These are phyloP conservation scores for Muricea muricata DNA, from an alignment of 92 coral and sea anemone species.

Conservation along the genomic window DNA sequence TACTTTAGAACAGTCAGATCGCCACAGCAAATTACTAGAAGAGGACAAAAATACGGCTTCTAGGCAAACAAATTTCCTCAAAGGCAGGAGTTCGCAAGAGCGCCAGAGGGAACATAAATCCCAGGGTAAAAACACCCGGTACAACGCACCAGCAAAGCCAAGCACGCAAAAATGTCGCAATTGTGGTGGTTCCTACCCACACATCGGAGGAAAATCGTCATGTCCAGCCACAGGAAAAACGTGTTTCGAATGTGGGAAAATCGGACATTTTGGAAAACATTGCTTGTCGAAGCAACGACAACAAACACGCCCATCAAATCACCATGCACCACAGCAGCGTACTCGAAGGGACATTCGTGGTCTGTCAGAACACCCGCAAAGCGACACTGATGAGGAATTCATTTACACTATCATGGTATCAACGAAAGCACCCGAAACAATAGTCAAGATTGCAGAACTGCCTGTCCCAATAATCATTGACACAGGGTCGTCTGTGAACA, in stretches of 20 bases:
- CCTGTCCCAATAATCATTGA: background rate
- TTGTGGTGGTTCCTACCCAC: background rate
- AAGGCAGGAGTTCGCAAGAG: conserved; percentile 51
- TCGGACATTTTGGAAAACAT: background rate
- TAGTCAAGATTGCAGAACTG: background rate
- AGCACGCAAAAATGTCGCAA: too few relatives aligned
- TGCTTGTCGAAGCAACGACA: conserved; percentile 1
- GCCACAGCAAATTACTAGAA: conserved; percentile 3
- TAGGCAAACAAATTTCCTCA: conserved; percentile 31
- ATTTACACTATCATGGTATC: background rate
- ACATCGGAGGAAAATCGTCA: background rate
- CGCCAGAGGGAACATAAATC: conserved; percentile 5
- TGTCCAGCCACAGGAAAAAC: background rate
- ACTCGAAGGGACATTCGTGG: background rate
- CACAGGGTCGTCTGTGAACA: conserved; percentile 8
- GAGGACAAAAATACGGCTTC: background rate
- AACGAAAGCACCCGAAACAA: background rate
- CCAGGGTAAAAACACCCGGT: background rate
- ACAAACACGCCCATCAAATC: too few relatives aligned
- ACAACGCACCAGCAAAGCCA: too few relatives aligned
- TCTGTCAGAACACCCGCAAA: background rate
- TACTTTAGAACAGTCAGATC: conserved; percentile 1
- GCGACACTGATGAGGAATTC: background rate
- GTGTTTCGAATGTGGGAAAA: conserved; percentile 6
- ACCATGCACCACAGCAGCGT: background rate